phyloP scores from a whole-genome alignment of 2,113 vertebrate species.

The Caranx ignobilis region DNA sequence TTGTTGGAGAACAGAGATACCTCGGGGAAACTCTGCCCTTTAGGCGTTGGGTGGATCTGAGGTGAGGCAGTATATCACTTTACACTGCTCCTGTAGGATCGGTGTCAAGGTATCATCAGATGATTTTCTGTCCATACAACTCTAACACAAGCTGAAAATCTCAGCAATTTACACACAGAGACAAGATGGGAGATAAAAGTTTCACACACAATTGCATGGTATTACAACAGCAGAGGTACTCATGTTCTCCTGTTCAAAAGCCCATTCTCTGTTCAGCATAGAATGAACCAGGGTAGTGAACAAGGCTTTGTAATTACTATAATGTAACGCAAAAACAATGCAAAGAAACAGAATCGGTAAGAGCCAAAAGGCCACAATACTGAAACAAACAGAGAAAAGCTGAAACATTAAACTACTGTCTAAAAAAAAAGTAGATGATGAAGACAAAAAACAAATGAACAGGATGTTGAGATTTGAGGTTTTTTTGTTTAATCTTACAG shows the following conservation, averaged over 20 bases:
- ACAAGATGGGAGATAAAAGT: neutral
- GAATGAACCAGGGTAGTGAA: neutral
- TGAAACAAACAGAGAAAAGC: neutral
- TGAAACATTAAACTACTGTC: neutral
- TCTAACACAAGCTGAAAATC: neutral
- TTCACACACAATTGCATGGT: neutral
- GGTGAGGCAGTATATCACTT: neutral
- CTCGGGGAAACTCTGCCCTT: conserved; percentile 8
- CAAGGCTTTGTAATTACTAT: neutral
- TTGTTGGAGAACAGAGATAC: neutral
- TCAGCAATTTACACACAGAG: neutral
- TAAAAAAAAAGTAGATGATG: neutral
- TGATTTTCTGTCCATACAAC: neutral
- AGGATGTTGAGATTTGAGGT: no score
- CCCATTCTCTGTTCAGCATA: neutral
- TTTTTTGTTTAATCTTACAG: neutral
- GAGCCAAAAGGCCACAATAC: neutral
- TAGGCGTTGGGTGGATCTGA: neutral
- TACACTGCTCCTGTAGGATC: neutral
- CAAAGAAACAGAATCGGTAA: no score
- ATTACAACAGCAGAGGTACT: neutral
- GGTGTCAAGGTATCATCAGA: conserved; percentile 17
- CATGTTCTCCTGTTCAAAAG: no score
- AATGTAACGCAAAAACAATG: no score
- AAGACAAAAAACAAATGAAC: neutral